Evolutionary conservation across 2,113 vertebrate genomes (phyloP).

Genomic region (Catharus fuscescens): DNA sequence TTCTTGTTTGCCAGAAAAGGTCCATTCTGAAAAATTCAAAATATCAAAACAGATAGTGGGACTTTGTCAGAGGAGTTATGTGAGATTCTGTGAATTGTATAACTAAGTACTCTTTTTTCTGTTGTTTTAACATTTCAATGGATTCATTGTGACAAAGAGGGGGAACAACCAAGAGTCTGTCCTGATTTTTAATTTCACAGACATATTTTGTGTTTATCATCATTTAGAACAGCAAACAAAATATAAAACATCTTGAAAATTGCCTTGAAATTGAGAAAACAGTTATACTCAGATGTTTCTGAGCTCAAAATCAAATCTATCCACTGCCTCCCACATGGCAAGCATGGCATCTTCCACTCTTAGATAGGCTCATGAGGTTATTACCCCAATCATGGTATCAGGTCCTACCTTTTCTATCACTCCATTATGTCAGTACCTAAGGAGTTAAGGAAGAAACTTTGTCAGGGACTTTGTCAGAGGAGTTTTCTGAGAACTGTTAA

Average conservation of each 20-base stretch:
- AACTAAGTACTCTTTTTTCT: background rate
- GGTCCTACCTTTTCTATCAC: background rate
- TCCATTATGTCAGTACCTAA: background rate
- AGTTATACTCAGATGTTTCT: background rate
- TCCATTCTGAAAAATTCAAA: background rate
- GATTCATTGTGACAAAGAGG: background rate
- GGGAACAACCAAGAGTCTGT: background rate
- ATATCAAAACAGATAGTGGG: background rate
- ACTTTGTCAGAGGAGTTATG: no score
- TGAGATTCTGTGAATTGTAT: background rate
- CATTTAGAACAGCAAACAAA: background rate
- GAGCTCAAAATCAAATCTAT: background rate
- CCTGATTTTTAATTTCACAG: background rate
- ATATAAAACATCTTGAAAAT: background rate
- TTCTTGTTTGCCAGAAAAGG: background rate
- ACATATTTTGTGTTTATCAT: background rate
- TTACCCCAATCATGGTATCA: background rate
- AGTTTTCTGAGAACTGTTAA: conserved; percentile 19
- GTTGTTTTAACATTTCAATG: background rate
- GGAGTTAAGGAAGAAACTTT: conserved; percentile 9
- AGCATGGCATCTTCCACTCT: background rate
- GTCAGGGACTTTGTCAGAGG: background rate
- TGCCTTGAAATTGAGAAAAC: background rate
- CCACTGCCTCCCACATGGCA: background rate
- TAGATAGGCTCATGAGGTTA: background rate